These are phyloP conservation scores for Dermatemys mawii DNA, from an alignment of 2,113 vertebrate species.

Conservation along the genomic window DNA sequence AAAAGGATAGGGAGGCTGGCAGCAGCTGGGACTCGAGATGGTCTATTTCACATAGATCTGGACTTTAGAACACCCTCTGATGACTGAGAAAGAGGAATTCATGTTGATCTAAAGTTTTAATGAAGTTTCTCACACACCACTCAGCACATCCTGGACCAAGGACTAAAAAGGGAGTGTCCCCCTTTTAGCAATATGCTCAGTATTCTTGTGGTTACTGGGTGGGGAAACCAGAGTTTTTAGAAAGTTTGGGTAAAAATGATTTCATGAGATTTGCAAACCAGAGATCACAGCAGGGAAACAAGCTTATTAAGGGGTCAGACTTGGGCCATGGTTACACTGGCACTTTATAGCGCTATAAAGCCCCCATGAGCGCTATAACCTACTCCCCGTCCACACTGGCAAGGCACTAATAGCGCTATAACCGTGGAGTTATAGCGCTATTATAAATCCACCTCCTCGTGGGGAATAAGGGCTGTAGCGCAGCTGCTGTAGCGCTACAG, in stretches of 20 bases:
- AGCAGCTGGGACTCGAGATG: background rate
- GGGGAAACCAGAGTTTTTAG: background rate
- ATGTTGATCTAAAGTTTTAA: background rate
- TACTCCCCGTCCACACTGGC: no score
- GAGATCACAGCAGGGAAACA: background rate
- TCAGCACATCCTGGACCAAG: background rate
- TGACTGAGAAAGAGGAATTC: background rate
- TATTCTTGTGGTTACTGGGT: background rate
- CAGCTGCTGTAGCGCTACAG: no score
- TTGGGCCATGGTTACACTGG: no score
- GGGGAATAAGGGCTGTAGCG: no score
- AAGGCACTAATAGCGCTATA: no score
- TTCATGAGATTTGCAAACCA: background rate
- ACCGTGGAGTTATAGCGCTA: no score
- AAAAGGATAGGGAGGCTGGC: background rate
- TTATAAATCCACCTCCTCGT: no score
- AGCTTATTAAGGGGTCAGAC: background rate
- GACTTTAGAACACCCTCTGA: background rate
- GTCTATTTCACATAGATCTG: background rate
- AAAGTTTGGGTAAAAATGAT: background rate
- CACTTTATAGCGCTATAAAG: no score
- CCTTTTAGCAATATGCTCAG: background rate
- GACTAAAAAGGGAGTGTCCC: background rate
- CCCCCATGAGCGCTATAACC: no score
- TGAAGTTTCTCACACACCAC: fast-evolving